Evolutionary conservation across 2,888 invertebrate genomes (phyloP), one percentile per base, ranked within the genome.

Genomic region (Drosophila sordidula): DNA sequence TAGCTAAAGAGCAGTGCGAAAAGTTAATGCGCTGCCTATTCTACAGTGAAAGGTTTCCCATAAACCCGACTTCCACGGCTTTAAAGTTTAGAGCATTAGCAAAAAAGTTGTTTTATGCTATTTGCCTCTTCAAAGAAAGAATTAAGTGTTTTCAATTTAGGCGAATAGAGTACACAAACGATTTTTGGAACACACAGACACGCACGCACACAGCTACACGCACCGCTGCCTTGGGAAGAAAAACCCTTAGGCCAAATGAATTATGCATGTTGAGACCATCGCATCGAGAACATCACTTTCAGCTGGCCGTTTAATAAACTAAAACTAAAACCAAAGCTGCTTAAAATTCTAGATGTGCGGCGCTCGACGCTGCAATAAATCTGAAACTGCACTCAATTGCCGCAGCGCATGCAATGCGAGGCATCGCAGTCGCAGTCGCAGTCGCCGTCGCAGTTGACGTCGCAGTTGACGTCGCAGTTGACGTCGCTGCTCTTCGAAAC

Each of bases 321-420:
- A 70, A 69, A 82, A 78, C 83, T 72, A 70, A 79, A 80, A 80
- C 73, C 70, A 80, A 44, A 75, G 78, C 83, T 85, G 74, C 74
- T 86, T 88, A 86, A 86, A 83, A 88, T 86, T 79, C 88, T 68
- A 34, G 63, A 45, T 66, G 72, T 50, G 69, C 62, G 38, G 54
- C 59, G 59, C 70, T 63, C 61, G 61, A 55, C 76, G 66, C 62
- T 69, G 80, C 77, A 79, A 88, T 86, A 88, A 86, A 86, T 86
- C 85, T 86, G 62, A 70, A 82, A 75, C 71, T 86, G 80, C 86
- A 87, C 86, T 85, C 83, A 80, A 88, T 85, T 78, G 86, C 85
- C 54, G 22, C 29, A 32, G 64, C 45, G 65, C 85, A 87, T 84
- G 84, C 87, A 87, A 85, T 67, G 63, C 50, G 42, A 34, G 16